Percentiles rank a stretch among this genome's conserved stretches.
These are phyloP conservation scores for Hemitrygon akajei DNA, from an alignment of 2,797 vertebrate species.

Conservation along the genomic window DNA sequence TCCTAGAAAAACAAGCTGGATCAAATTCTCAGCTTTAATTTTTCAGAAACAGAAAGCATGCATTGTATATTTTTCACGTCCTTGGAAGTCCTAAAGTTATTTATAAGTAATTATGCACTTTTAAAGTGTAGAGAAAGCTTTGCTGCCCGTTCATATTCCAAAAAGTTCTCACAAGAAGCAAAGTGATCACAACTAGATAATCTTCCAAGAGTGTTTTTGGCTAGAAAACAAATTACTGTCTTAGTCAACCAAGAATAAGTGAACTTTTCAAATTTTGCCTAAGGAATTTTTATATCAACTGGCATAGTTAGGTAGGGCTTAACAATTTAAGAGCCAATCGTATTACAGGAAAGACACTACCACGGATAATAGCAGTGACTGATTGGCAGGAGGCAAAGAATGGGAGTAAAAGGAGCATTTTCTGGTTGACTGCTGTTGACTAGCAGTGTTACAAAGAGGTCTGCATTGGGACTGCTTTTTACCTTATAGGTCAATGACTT, in stretches of 20 bases:
- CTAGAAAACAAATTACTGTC: not conserved
- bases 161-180: not conserved
- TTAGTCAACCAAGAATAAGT: not conserved
- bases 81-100: not conserved
- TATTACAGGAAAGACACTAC: too few relatives aligned
- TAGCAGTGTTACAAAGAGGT: too few relatives aligned
- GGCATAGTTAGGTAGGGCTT: too few relatives aligned
- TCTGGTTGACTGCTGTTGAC: too few relatives aligned
- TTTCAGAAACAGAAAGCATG: not conserved
- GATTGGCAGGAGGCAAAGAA: too few relatives aligned
- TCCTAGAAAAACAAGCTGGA: not conserved
- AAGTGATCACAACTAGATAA: not conserved
- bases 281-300: too few relatives aligned
- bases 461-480: too few relatives aligned
- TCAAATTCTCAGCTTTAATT: not conserved
- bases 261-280: not conserved
- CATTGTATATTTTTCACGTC: not conserved
- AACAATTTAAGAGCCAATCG: too few relatives aligned
- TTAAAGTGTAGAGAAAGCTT: not conserved
- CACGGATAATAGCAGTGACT: too few relatives aligned
- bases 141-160: not conserved
- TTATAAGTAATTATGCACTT: not conserved
- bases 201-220: not conserved
- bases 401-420: too few relatives aligned
- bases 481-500: too few relatives aligned